phyloP scores from a whole-genome alignment of 2,888 invertebrate species.

The Drosophila nr. perissopoda region DNA sequence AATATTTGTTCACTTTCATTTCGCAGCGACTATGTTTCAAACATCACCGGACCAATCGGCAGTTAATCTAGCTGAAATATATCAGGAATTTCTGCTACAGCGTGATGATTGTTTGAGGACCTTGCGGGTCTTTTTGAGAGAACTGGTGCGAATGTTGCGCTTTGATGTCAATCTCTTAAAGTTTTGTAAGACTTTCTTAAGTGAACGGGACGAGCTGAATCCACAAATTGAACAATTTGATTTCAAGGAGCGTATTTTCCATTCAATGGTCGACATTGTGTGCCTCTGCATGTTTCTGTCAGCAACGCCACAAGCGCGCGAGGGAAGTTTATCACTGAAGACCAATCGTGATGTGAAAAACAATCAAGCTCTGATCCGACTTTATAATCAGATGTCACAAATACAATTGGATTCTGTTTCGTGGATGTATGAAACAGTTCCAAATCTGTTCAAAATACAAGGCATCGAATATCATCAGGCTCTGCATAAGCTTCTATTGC shows the following conservation, averaged over 20 bases:
- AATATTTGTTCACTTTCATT: not conserved
- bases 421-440: conserved; percentile 94
- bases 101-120: conserved; percentile 96
- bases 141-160: conserved; percentile 93
- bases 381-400: conserved; percentile 86
- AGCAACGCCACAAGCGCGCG: conserved; percentile 89
- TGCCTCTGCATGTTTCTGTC: conserved; percentile 94
- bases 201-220: conserved; percentile 87
- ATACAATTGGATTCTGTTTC: conserved; percentile 94
- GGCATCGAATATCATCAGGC: conserved; percentile 91
- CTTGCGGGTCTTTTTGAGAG: conserved; percentile 93
- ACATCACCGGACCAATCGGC: conserved; percentile 93
- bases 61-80: conserved; percentile 93
- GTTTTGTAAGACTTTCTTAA: conserved; percentile 92
- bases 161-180: conserved; percentile 92
- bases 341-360: conserved; percentile 86
- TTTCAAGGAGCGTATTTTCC: conserved; percentile 93
- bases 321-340: conserved; percentile 87
- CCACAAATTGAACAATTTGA: conserved; percentile 88
- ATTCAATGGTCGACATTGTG: conserved; percentile 93
- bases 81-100: conserved; percentile 92
- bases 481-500: conserved; percentile 91
- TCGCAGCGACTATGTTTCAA: conserved; percentile 92
- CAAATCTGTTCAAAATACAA: conserved; percentile 90
- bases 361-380: conserved; percentile 80